These are phyloP conservation scores for Mimas tiliae DNA, from an alignment of 2,888 invertebrate species.

Conservation along the genomic window DNA sequence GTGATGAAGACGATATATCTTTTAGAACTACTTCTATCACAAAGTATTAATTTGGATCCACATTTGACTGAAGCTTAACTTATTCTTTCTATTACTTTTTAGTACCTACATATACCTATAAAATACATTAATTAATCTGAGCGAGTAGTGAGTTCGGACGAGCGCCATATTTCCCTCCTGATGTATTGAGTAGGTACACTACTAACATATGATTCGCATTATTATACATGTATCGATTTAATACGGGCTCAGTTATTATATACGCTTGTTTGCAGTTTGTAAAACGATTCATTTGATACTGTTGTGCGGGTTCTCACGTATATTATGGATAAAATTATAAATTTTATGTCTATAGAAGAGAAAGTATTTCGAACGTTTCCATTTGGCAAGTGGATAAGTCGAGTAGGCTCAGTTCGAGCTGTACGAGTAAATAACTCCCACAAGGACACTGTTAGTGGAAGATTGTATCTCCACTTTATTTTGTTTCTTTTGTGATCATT, in stretches of 20 bases:
- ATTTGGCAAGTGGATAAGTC: slow-evolving; percentile 77
- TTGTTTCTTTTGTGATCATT: slow-evolving; percentile 85
- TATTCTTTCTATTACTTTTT: no score
- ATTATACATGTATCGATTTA: slow-evolving; percentile 57
- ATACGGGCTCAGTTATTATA: slow-evolving; percentile 54
- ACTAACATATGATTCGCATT: slow-evolving; percentile 10
- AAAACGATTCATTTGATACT: slow-evolving; percentile 35
- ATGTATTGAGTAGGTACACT: neutral
- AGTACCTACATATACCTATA: no score
- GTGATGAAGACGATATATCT: no score
- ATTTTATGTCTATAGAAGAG: slow-evolving; percentile 29
- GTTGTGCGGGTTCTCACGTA: slow-evolving; percentile 21
- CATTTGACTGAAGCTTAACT: no score
- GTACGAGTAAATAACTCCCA: slow-evolving; percentile 77
- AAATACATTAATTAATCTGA: no score
- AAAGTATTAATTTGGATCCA: no score
- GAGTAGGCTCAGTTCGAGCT: slow-evolving; percentile 69
- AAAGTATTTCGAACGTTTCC: slow-evolving; percentile 50
- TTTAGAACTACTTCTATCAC: no score
- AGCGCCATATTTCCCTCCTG: no score
- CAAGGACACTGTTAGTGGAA: slow-evolving; percentile 84
- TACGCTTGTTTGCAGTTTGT: slow-evolving; percentile 47
- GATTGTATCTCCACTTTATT: slow-evolving; percentile 84
- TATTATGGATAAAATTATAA: slow-evolving; percentile 36
- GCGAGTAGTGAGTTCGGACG: no score